Conservation (phyloP, 1,140 invertebrate genomes). For the Coenobita brevimanus region DNA sequence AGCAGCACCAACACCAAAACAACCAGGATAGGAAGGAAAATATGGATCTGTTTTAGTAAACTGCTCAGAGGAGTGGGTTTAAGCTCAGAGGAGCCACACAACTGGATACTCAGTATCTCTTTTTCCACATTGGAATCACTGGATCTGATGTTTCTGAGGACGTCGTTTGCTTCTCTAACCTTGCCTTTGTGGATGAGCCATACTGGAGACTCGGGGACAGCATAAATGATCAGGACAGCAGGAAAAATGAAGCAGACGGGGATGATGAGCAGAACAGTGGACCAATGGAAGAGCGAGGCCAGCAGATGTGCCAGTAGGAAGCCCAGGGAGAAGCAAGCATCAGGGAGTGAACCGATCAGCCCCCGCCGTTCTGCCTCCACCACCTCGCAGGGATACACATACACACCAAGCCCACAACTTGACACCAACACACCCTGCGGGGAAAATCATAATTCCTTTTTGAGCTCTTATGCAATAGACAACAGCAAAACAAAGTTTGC, state of each 20-base stretch:
- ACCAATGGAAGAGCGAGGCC: constrained; percentile 40
- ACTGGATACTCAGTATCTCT: constrained; percentile 29
- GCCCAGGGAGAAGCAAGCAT: constrained; percentile 55
- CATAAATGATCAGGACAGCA: background rate
- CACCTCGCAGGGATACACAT: constrained; percentile 58
- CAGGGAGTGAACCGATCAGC: constrained; percentile 23
- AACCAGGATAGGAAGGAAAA: constrained; percentile 29
- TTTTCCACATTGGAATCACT: constrained; percentile 21
- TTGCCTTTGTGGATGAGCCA: constrained; percentile 35
- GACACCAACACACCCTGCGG: constrained; percentile 47
- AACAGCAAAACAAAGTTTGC: too few species aligned
- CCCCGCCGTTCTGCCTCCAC: constrained; percentile 33
- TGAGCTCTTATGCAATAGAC: too few species aligned
- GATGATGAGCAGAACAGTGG: constrained; percentile 36
- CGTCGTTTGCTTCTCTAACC: constrained; percentile 27
- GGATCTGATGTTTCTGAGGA: background rate
- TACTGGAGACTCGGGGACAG: constrained; percentile 53
- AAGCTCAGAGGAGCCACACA: background rate
- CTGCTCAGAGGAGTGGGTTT: background rate
- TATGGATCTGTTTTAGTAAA: background rate
- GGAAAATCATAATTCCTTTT: too few species aligned
- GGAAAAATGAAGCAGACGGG: constrained; percentile 23
- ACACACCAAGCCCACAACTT: background rate
- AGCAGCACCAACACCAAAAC: constrained; percentile 21
- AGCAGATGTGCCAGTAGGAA: constrained; percentile 53